Percentiles rank a stretch among this genome's conserved stretches.
Evolutionary conservation across 1,140 invertebrate species (phyloP).

Genomic region (Aphaenogaster ashmeadi): DNA sequence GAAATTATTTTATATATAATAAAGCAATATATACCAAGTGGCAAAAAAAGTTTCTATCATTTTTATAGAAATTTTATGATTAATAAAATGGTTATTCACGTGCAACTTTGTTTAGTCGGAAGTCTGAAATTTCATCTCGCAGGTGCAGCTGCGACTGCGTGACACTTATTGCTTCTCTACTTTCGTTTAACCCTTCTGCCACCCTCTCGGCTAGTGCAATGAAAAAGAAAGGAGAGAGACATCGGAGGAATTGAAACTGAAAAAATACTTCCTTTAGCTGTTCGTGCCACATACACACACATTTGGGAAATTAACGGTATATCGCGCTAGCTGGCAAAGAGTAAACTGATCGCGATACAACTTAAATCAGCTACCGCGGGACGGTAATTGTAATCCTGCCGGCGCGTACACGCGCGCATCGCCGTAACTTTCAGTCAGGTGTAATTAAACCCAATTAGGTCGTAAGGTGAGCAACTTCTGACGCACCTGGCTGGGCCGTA

Average conservation of each 20-base stretch:
- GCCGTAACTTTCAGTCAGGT: constrained; percentile 71
- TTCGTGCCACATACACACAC: neutral
- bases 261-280: neutral
- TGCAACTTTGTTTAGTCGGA: neutral
- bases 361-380: constrained; percentile 63
- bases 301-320: neutral
- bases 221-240: neutral
- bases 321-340: neutral
- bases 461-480: constrained; percentile 76
- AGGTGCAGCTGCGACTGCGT: neutral
- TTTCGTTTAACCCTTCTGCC: constrained; percentile 11
- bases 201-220: neutral
- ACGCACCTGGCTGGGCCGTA: constrained; percentile 73
- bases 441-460: constrained; percentile 78
- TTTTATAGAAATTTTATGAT: neutral
- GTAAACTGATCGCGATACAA: constrained; percentile 47
- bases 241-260: neutral
- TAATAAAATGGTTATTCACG: neutral
- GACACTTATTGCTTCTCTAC: neutral
- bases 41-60: neutral
- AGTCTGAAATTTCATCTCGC: neutral
- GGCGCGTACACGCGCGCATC: constrained; percentile 32
- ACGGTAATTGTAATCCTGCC: constrained; percentile 67
- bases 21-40: neutral
- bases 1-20: neutral